These are phyloP conservation scores for Mactromeris polynyma DNA, from an alignment of 2,888 invertebrate species.

Conservation along the genomic window DNA sequence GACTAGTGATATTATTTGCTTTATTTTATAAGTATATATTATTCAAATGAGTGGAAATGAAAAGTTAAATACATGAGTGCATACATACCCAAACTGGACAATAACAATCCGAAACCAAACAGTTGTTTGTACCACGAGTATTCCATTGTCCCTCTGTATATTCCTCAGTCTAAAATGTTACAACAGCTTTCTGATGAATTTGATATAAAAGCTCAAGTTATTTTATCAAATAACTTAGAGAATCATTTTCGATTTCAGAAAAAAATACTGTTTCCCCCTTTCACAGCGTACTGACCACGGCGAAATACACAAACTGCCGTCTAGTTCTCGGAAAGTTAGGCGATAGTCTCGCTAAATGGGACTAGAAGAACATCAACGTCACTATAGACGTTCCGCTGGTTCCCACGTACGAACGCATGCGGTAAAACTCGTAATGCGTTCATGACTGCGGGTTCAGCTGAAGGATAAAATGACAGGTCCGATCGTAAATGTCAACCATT, in stretches of 20 bases:
- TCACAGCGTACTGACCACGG: background rate
- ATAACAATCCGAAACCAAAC: background rate
- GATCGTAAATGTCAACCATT: conserved; percentile 39
- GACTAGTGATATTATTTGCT: too few relatives aligned
- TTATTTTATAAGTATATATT: too few relatives aligned
- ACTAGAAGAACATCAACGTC: background rate
- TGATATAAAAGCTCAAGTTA: background rate
- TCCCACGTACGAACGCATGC: background rate
- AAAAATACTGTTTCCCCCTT: background rate
- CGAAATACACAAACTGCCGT: background rate
- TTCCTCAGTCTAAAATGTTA: background rate
- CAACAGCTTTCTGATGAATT: background rate
- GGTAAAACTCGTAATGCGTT: background rate
- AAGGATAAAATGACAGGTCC: conserved; percentile 23
- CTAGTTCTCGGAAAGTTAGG: background rate
- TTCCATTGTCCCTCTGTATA: background rate
- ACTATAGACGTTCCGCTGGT: background rate
- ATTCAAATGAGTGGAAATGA: too few relatives aligned
- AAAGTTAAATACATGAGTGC: background rate
- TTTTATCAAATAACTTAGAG: background rate
- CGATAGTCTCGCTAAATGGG: background rate
- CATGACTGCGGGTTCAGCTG: conserved; percentile 2
- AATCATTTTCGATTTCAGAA: background rate
- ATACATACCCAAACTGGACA: background rate
- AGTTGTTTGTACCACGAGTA: background rate